These are phyloP conservation scores for Vollenhovia emeryi DNA, from an alignment of 1,140 invertebrate species.

Conservation along the genomic window DNA sequence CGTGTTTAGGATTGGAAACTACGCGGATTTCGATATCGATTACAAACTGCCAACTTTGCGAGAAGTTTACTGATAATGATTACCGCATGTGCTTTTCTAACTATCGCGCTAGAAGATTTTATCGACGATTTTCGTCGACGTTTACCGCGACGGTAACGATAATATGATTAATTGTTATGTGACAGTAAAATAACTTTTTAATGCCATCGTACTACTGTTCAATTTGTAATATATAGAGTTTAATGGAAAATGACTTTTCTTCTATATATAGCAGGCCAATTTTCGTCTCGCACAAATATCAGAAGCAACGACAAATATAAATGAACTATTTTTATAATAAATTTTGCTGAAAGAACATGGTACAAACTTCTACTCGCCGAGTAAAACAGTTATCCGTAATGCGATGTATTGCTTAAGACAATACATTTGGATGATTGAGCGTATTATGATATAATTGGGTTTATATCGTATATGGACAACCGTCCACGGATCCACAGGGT, in stretches of 20 bases:
- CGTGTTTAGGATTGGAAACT: not conserved
- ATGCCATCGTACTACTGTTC: not conserved
- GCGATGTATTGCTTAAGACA: not conserved
- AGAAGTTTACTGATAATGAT: not conserved
- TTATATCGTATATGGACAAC: not conserved
- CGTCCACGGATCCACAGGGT: not conserved
- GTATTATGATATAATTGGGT: not conserved
- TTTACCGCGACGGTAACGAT: not conserved
- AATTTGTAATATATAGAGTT: not conserved
- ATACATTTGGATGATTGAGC: not conserved
- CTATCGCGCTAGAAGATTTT: not conserved
- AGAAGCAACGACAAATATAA: not conserved
- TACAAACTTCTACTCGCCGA: not conserved
- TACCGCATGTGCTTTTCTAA: not conserved
- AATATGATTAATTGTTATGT: not conserved
- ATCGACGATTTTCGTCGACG: not conserved
- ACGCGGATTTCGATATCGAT: not conserved
- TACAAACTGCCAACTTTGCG: not conserved
- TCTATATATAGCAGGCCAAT: not conserved
- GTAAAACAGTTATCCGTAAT: not conserved
- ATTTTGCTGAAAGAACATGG: not conserved
- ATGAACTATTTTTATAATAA: slow-evolving; percentile 29
- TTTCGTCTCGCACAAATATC: not conserved
- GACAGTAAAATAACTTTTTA: not conserved
- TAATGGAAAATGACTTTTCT: slow-evolving; percentile 2